Evolutionary conservation across 2,113 vertebrate species (phyloP).

Genomic region (Psilopogon haemacephalus): DNA sequence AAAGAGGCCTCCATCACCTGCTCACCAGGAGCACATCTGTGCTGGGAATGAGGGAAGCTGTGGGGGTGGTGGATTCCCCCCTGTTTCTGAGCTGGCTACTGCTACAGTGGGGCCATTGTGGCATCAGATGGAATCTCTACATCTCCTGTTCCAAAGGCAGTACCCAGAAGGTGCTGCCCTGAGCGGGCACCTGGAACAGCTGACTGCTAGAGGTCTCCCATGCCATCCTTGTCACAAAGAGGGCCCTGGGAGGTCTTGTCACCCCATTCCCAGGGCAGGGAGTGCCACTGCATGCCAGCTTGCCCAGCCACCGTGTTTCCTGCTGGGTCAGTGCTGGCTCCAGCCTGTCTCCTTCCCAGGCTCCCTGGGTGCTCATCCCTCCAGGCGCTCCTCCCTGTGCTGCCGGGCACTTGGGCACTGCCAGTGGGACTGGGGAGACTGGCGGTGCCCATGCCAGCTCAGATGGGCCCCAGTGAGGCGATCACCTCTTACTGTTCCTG

Average conservation of each 20-base stretch:
- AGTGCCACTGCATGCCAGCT: neutral
- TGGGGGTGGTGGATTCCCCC: neutral
- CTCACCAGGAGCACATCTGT: neutral
- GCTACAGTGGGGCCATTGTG: rapidly evolving
- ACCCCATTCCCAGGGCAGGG: neutral
- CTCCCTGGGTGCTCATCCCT: neutral
- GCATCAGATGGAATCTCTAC: neutral
- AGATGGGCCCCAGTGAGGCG: neutral
- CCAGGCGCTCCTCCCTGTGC: neutral
- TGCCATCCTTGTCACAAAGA: neutral
- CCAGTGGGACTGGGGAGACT: rapidly evolving
- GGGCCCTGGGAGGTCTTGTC: rapidly evolving
- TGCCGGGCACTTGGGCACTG: neutral
- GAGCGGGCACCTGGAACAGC: neutral
- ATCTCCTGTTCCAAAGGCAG: neutral
- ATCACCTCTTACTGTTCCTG: neutral
- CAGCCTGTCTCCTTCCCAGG: constrained; percentile 53
- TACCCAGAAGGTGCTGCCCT: neutral
- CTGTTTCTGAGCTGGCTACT: neutral
- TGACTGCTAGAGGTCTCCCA: neutral
- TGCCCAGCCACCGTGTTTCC: neutral
- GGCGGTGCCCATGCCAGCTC: neutral
- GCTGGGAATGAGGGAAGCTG: neutral
- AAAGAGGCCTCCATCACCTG: neutral
- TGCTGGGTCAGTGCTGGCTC: neutral